phyloP scores from a whole-genome alignment of 1,140 invertebrate species.

The Grapholita molesta region DNA sequence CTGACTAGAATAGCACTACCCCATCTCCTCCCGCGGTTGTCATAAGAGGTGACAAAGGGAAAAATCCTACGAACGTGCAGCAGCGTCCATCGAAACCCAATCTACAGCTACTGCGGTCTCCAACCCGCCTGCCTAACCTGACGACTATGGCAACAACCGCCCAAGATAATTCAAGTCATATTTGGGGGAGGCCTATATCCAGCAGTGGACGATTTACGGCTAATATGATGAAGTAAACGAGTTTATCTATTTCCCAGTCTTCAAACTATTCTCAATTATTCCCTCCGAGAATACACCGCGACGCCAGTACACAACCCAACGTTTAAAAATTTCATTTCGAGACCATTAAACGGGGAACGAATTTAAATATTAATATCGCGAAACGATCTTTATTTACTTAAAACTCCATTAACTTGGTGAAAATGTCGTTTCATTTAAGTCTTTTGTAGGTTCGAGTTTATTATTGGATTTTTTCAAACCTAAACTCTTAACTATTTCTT shows the following conservation, averaged over 20 bases:
- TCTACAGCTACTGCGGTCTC: too few species aligned
- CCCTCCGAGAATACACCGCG: not conserved
- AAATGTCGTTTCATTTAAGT: not conserved
- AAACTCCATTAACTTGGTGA: not conserved
- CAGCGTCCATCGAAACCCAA: too few species aligned
- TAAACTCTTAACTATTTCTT: not conserved
- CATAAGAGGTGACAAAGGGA: too few species aligned
- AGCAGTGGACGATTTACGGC: too few species aligned
- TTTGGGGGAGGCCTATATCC: too few species aligned
- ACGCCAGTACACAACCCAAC: not conserved
- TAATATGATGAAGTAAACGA: not conserved
- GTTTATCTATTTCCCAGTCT: not conserved
- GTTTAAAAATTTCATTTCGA: not conserved
- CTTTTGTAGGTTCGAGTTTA: not conserved
- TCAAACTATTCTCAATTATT: not conserved
- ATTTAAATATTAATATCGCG: not conserved
- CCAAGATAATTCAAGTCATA: too few species aligned
- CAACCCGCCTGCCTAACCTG: too few species aligned
- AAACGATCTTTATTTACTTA: conserved; percentile 3
- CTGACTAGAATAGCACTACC: too few species aligned
- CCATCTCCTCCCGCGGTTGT: too few species aligned
- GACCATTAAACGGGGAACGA: not conserved
- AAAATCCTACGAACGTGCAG: too few species aligned
- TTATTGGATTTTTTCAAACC: not conserved
- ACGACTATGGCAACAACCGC: too few species aligned